Base-by-base conservation (phyloP, 64 coral and sea anemone species). In the Hydrozoanthus tunicans region DNA sequence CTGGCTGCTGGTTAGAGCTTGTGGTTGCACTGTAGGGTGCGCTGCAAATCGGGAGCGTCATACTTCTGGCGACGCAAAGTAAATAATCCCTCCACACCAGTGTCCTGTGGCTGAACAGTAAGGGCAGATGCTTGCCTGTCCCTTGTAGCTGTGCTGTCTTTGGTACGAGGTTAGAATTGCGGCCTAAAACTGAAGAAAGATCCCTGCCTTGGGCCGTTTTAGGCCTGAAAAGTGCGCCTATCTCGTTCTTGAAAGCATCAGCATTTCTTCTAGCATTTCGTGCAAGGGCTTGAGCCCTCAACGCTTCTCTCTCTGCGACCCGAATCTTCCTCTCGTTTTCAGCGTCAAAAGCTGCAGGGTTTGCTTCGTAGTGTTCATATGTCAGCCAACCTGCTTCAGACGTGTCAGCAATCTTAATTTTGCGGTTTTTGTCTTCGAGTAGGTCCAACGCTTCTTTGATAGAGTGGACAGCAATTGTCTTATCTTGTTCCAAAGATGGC, bases 311-410 rank as follows among this genome's bases (percentile, higher is more conserved):
- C 83, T 86, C 83, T 86, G 83, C 83, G 10, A 20, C 6, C 15
- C 64, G 60, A 70, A 86, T 86, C 64, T 86, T 86, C 51, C 70
- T 86, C 8, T 86, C 83, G 83, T 86, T 63, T 25, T 86, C 83
- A 86, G 83, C 61, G 67, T 86, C 83, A 6, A 86, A 54, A 15
- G 83, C 83, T 54, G 67, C 83, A 51, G 83, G 24, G 51, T 59
- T 63, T n/a, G 59, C 81, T 43, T 66, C 81, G 81, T 67, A 85
- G 4, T 85, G 81, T 64, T 85, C 65, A 12, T 68, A 4, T 2
- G 89, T 91, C 52, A 91, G 23, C 89, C 89, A 91, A 78, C 89
- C 73, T 24, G 55, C 89, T 43, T 90, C 89, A 27, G 89, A 90
- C 32, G 73, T 78, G 43, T 90, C 89, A 23, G 89, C 61, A 43